phyloP scores from a whole-genome alignment of 2,888 invertebrate species.

The Leptura quadrifasciata region DNA sequence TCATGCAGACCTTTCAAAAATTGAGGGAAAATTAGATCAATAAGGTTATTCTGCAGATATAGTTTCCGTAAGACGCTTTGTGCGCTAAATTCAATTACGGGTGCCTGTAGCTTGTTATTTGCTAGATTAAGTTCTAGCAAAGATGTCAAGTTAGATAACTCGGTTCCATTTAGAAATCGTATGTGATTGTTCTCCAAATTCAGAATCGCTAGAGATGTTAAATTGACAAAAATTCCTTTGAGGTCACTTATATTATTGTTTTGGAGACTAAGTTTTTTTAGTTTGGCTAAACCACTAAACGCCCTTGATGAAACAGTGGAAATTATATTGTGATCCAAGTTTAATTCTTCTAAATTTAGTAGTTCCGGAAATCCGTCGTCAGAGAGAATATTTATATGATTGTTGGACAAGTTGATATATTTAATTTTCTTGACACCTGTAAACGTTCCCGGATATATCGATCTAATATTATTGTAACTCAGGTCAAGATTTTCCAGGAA shows the following conservation, averaged over 20 bases:
- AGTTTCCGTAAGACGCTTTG: conserved; percentile 62
- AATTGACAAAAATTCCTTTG: conserved; percentile 56
- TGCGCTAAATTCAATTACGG: conserved; percentile 53
- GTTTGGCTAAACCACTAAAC: conserved; percentile 64
- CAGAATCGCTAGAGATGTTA: conserved; percentile 60
- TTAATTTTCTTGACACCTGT: conserved; percentile 69
- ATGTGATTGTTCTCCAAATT: conserved; percentile 67
- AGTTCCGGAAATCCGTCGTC: conserved; percentile 68
- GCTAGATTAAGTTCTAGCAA: conserved; percentile 64
- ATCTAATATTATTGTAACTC: conserved; percentile 66
- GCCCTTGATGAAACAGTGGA: conserved; percentile 62
- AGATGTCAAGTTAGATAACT: conserved; percentile 64
- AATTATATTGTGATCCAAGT: conserved; percentile 66
- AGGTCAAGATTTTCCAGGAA: conserved; percentile 67
- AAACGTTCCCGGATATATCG: conserved; percentile 68
- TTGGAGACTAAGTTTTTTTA: conserved; percentile 66
- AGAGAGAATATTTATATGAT: conserved; percentile 65
- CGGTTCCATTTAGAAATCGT: conserved; percentile 57
- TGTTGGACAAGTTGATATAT: conserved; percentile 66
- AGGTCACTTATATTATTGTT: conserved; percentile 63
- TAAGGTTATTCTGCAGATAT: conserved; percentile 65
- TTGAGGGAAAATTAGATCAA: conserved; percentile 59
- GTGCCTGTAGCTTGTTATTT: conserved; percentile 62
- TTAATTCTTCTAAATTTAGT: conserved; percentile 62
- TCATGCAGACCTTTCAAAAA: conserved; percentile 64